Evolutionary conservation across 2,888 invertebrate genomes (phyloP).

Genomic region (Tryphoninae sp.): DNA sequence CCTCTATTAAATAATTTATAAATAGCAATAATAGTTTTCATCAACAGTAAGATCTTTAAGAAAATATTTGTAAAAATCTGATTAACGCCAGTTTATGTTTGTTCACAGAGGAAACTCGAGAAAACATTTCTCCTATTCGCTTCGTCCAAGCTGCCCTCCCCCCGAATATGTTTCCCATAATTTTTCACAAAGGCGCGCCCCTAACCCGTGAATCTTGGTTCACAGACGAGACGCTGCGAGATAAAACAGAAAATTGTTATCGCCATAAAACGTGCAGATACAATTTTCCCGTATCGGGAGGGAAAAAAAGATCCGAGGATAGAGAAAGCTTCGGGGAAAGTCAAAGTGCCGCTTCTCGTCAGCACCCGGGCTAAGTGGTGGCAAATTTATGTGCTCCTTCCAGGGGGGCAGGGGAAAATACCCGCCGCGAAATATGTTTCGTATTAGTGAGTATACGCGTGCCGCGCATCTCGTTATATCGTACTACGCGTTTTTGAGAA

Average conservation of each 20-base stretch:
- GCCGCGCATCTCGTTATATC: constrained; percentile 58
- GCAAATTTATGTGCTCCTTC: constrained; percentile 62
- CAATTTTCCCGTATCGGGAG: constrained; percentile 36
- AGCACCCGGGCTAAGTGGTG: constrained; percentile 56
- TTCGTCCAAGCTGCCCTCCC: constrained; percentile 9
- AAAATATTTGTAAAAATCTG: neutral
- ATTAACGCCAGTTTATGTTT: too few species aligned
- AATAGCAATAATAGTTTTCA: too few species aligned
- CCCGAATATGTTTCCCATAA: constrained; percentile 43
- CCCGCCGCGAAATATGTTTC: constrained; percentile 66
- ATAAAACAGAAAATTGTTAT: neutral
- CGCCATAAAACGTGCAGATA: constrained; percentile 18
- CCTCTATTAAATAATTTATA: too few species aligned
- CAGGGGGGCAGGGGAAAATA: constrained; percentile 17
- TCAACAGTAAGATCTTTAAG: too few species aligned
- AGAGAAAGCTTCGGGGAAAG: constrained; percentile 26
- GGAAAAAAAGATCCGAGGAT: neutral
- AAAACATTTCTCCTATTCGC: neutral
- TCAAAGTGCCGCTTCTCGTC: constrained; percentile 41
- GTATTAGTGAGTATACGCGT: constrained; percentile 70
- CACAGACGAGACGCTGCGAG: constrained; percentile 4
- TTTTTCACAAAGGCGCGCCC: constrained; percentile 1
- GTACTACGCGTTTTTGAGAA: constrained; percentile 33
- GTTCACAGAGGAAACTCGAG: neutral
- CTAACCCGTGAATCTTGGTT: neutral